Evolutionary conservation across 2,113 vertebrate species (phyloP).

Genomic region (Sinocyclocheilus rhinocerous): DNA sequence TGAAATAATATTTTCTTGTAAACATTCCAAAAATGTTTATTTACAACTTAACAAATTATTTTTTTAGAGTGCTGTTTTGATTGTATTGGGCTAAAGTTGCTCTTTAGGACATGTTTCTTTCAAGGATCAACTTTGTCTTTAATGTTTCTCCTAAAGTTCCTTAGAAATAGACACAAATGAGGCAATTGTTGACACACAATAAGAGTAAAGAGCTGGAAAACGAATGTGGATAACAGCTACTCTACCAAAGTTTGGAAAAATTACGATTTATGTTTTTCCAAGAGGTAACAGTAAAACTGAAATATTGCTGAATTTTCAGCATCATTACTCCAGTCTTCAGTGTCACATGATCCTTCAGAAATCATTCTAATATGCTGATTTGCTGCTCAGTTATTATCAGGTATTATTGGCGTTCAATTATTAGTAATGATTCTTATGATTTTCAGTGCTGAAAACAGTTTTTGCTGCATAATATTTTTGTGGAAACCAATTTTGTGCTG

Average conservation of each 20-base stretch:
- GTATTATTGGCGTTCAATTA: neutral
- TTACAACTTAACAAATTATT: neutral
- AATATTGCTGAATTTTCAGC: too few relatives aligned
- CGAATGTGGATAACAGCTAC: neutral
- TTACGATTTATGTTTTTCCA: too few relatives aligned
- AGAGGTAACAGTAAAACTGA: too few relatives aligned
- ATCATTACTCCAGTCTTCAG: too few relatives aligned
- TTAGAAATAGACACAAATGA: neutral
- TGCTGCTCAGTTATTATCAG: neutral
- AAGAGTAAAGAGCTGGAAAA: neutral
- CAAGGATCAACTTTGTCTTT: too few relatives aligned
- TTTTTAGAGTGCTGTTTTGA: neutral
- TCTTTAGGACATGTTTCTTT: neutral
- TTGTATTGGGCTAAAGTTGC: neutral
- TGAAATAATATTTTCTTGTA: neutral
- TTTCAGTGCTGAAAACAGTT: neutral
- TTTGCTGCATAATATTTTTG: neutral
- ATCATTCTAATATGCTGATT: too few relatives aligned
- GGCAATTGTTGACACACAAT: neutral
- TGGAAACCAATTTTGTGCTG: neutral
- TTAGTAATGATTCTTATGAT: neutral
- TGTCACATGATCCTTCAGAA: too few relatives aligned
- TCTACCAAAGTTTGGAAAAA: neutral
- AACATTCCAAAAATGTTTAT: neutral
- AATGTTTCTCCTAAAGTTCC: neutral